Conservation (phyloP, 2,888 invertebrate species). For the Magallana nippona region DNA sequence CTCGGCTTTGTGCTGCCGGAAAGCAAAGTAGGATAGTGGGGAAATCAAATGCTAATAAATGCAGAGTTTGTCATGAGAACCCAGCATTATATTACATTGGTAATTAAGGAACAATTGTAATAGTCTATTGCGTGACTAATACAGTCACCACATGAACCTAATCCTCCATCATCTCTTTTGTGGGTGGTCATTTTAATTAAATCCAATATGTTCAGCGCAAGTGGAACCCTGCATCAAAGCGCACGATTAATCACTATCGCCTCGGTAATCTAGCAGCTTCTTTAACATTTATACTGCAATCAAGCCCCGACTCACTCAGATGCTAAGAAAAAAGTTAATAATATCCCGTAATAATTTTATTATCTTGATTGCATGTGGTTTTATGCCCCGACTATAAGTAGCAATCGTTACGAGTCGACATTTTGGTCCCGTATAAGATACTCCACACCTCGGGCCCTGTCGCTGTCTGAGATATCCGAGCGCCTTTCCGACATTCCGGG, state of each 20-base stretch:
- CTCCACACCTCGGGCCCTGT: not conserved
- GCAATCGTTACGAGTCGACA: not conserved
- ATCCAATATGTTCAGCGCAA: slow-evolving; percentile 24
- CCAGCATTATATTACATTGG: not conserved
- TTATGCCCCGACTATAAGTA: not conserved
- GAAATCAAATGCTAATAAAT: not conserved
- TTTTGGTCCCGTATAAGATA: not conserved
- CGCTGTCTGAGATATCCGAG: too few relatives aligned
- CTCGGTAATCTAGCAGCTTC: slow-evolving; percentile 1
- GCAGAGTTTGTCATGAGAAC: not conserved
- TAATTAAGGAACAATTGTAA: slow-evolving; percentile 11
- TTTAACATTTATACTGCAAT: slow-evolving; percentile 5
- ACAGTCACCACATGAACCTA: not conserved
- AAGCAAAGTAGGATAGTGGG: too few relatives aligned
- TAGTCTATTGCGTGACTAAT: slow-evolving; percentile 25
- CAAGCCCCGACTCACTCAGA: not conserved
- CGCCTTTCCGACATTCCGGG: not conserved
- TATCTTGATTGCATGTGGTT: not conserved
- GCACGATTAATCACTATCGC: slow-evolving; percentile 17
- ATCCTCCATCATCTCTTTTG: not conserved
- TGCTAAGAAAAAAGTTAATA: not conserved
- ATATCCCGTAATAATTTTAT: slow-evolving; percentile 26
- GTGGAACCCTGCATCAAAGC: slow-evolving; percentile 27
- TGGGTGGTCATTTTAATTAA: slow-evolving; percentile 33
- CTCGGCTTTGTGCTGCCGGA: not conserved